Evolutionary conservation across 2,888 invertebrate genomes (phyloP).

Genomic region (Plutella xylostella): DNA sequence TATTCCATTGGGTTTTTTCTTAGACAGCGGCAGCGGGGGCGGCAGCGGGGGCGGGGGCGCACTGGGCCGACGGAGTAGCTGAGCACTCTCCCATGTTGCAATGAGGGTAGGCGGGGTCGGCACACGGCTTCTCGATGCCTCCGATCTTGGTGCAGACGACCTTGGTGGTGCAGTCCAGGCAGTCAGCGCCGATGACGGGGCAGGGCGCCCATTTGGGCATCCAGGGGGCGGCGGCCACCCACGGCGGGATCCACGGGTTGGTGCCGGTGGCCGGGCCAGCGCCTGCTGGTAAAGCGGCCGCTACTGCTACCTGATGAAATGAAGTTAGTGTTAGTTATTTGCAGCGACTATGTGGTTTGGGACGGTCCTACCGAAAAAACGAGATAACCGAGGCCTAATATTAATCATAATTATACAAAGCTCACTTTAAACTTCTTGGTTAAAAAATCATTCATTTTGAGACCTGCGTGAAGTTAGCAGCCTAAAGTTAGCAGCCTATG

Average conservation of each 20-base stretch:
- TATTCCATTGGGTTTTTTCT: too few relatives aligned
- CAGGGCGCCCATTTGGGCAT: conserved; percentile 49
- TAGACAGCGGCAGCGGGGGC: conserved; percentile 6
- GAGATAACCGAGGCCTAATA: too few relatives aligned
- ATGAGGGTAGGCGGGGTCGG: conserved; percentile 48
- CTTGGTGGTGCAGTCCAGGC: conserved; percentile 47
- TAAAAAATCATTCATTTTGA: too few relatives aligned
- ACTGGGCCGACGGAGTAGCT: conserved; percentile 47
- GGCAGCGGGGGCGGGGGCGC: conserved; percentile 25
- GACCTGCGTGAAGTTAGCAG: too few relatives aligned
- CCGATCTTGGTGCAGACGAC: conserved; percentile 52
- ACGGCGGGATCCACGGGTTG: conserved; percentile 55
- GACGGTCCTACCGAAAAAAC: too few relatives aligned
- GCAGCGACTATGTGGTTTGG: too few relatives aligned
- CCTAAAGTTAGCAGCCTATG: too few relatives aligned
- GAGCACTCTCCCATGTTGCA: conserved; percentile 61
- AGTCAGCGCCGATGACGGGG: conserved; percentile 37
- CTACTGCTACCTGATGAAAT: conserved; percentile 33
- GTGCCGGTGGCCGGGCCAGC: conserved; percentile 21
- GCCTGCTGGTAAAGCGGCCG: conserved; percentile 27
- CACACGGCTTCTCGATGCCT: conserved; percentile 39
- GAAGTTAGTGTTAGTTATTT: background rate
- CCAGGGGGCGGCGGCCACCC: conserved; percentile 50
- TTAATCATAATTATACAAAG: too few relatives aligned
- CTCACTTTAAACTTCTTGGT: too few relatives aligned